phyloP scores from a whole-genome alignment of 2,888 invertebrate genomes.

The Stenichneumon culpator region DNA sequence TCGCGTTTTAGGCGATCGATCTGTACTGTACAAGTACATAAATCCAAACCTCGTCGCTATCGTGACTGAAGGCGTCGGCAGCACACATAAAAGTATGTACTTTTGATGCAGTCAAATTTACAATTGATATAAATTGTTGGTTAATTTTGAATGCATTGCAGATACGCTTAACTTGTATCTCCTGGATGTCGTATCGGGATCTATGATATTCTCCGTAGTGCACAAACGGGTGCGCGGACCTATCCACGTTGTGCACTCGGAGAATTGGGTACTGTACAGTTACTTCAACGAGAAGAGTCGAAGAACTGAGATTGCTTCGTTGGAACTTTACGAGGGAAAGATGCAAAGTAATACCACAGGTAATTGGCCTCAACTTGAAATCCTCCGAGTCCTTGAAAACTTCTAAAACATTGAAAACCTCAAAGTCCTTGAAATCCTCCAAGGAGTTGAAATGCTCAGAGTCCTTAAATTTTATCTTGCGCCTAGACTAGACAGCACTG shows the following conservation, averaged over 20 bases:
- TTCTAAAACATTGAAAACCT: neutral
- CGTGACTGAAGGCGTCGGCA: conserved; percentile 92
- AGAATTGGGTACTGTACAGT: conserved; percentile 98
- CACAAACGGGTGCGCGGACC: conserved; percentile 95
- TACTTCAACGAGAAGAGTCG: conserved; percentile 97
- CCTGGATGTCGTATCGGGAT: conserved; percentile 96
- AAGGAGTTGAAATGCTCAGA: too few species aligned
- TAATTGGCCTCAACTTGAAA: conserved; percentile 65
- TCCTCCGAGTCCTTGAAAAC: neutral
- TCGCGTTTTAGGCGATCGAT: conserved; percentile 96
- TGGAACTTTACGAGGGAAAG: conserved; percentile 98
- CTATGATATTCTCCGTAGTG: conserved; percentile 93
- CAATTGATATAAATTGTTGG: neutral
- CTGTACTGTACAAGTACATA: conserved; percentile 98
- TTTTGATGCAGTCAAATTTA: neutral
- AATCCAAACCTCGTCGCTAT: conserved; percentile 98
- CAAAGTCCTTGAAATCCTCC: too few species aligned
- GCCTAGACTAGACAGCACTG: neutral
- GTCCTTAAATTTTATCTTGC: too few species aligned
- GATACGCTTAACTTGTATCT: conserved; percentile 94
- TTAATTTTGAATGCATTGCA: conserved; percentile 77
- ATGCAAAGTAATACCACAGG: conserved; percentile 92
- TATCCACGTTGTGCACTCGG: conserved; percentile 96
- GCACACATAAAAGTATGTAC: conserved; percentile 90
- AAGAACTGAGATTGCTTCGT: conserved; percentile 95